Evolutionary conservation across 2,888 invertebrate genomes (phyloP).

Genomic region (Dicycla oo): DNA sequence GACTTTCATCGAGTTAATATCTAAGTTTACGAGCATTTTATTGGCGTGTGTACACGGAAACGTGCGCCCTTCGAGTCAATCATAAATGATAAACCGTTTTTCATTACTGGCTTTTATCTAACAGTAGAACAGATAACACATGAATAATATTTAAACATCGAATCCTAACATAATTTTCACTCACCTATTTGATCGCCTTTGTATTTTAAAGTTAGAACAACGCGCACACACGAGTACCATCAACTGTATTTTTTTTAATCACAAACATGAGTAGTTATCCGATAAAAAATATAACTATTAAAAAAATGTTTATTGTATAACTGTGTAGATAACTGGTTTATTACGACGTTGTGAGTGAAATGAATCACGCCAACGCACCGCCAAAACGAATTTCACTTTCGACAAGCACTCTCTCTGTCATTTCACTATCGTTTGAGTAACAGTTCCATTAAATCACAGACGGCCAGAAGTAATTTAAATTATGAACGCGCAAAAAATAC

Average conservation of each 20-base stretch:
- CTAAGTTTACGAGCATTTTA: slow-evolving; percentile 43
- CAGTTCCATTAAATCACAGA: slow-evolving; percentile 25
- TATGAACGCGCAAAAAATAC: slow-evolving; percentile 6
- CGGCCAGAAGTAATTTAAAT: slow-evolving; percentile 21
- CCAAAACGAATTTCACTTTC: slow-evolving; percentile 83
- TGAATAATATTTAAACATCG: slow-evolving; percentile 33
- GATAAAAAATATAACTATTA: slow-evolving; percentile 14
- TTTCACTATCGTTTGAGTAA: slow-evolving; percentile 78
- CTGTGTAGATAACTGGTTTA: slow-evolving; percentile 67
- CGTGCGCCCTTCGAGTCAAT: slow-evolving; percentile 53
- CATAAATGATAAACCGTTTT: slow-evolving; percentile 49
- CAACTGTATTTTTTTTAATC: slow-evolving; percentile 16
- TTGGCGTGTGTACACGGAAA: slow-evolving; percentile 53
- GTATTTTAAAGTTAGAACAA: slow-evolving; percentile 35
- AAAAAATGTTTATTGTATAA: slow-evolving; percentile 55
- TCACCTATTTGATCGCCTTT: slow-evolving; percentile 40
- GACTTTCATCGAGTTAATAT: slow-evolving; percentile 25
- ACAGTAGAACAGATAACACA: slow-evolving; percentile 33
- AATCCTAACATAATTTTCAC: slow-evolving; percentile 40
- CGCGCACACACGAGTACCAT: slow-evolving; percentile 7
- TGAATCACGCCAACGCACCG: slow-evolving; percentile 75
- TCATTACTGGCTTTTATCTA: slow-evolving; percentile 41
- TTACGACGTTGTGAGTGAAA: slow-evolving; percentile 70
- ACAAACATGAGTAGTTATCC: slow-evolving; percentile 17
- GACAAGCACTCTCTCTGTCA: slow-evolving; percentile 76